These are phyloP conservation scores for Hyles lineata DNA, from an alignment of 2,888 invertebrate species.

Conservation along the genomic window DNA sequence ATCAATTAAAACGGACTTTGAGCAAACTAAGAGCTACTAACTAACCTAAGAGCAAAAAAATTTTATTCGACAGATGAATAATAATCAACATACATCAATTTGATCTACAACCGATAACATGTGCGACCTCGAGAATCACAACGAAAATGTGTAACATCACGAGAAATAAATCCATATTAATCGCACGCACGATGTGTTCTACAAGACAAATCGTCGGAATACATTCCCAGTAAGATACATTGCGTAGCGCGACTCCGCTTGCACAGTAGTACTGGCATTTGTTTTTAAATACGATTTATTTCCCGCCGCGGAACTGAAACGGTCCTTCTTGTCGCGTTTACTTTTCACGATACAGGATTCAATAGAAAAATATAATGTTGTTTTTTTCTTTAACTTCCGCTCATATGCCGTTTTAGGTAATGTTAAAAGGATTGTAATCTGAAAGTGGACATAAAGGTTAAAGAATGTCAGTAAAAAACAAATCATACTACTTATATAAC, in stretches of 20 bases:
- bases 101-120: not conserved
- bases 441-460: too few relatives aligned
- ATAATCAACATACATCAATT: not conserved
- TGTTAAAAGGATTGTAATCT: too few relatives aligned
- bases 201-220: slow-evolving; percentile 10
- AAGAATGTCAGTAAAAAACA: too few relatives aligned
- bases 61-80: too few relatives aligned
- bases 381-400: not conserved
- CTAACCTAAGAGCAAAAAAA: too few relatives aligned
- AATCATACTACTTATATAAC: too few relatives aligned
- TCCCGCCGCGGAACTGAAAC: slow-evolving; percentile 40
- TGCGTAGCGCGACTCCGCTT: slow-evolving; percentile 29
- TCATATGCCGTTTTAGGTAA: too few relatives aligned
- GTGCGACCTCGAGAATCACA: not conserved
- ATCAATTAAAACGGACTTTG: too few relatives aligned
- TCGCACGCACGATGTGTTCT: slow-evolving; percentile 12
- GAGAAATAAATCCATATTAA: slow-evolving; percentile 2
- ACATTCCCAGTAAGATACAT: slow-evolving; percentile 16
- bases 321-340: slow-evolving; percentile 25
- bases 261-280: slow-evolving; percentile 45
- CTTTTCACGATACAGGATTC: not conserved
- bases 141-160: not conserved
- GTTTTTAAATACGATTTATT: slow-evolving; percentile 52
- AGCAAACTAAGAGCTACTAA: too few relatives aligned
- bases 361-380: too few relatives aligned